phyloP scores from a whole-genome alignment of 2,113 vertebrate genomes.

The Cyanoderma ruficeps region DNA sequence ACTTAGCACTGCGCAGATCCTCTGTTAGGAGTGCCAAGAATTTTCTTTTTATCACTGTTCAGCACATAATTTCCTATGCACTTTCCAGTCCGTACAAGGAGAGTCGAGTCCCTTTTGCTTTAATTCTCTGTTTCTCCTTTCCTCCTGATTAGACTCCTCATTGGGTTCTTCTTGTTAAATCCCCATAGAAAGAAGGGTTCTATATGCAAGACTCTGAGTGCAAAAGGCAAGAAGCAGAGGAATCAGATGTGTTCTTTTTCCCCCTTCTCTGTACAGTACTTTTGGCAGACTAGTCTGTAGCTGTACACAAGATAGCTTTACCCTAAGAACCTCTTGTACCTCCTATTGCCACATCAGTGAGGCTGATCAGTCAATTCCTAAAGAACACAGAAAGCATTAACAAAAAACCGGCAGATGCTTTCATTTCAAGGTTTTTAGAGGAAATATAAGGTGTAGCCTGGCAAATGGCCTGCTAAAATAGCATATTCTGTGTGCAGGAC shows the following conservation, averaged over 20 bases:
- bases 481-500: neutral
- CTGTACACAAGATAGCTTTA: neutral
- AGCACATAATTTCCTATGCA: neutral
- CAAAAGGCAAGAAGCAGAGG: neutral
- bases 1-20: neutral
- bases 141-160: neutral
- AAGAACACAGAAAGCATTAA: neutral
- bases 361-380: neutral
- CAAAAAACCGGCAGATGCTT: neutral
- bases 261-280: neutral
- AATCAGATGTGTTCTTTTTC: neutral
- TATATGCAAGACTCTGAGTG: neutral
- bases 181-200: neutral
- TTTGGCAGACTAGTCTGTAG: neutral
- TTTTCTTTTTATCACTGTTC: neutral
- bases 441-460: neutral
- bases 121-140: neutral
- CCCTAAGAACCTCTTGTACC: neutral
- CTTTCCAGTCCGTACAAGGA: neutral
- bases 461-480: neutral
- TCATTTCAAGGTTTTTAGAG: neutral
- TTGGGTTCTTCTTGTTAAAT: neutral
- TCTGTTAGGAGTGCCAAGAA: neutral
- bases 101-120: neutral
- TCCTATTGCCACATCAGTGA: neutral